Evolutionary conservation across 2,888 invertebrate species (phyloP).

Genomic region (Herminia tarsipennalis): DNA sequence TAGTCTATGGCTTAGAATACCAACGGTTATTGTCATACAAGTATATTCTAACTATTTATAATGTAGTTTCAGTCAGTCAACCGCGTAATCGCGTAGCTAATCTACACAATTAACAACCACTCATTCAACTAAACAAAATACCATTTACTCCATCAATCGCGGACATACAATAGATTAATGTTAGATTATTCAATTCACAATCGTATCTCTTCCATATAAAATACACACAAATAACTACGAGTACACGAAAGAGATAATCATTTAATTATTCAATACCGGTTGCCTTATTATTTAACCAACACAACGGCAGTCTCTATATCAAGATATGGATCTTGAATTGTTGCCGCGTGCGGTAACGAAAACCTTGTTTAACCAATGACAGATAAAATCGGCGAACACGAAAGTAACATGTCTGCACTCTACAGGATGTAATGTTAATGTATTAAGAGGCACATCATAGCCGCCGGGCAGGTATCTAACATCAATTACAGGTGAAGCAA

Average conservation of each 20-base stretch:
- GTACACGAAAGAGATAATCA: background rate
- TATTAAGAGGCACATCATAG: constrained; percentile 44
- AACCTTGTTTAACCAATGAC: constrained; percentile 45
- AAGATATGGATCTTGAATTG: constrained; percentile 35
- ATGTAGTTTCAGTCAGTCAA: no score
- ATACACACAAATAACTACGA: background rate
- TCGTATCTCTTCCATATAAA: no score
- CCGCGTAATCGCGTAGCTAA: no score
- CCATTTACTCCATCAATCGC: no score
- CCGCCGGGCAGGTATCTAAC: constrained; percentile 44
- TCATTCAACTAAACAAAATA: no score
- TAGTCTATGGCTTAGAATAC: no score
- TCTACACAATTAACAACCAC: no score
- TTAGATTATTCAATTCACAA: no score
- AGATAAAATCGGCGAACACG: constrained; percentile 47
- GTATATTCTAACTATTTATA: no score
- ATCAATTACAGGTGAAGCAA: constrained; percentile 48
- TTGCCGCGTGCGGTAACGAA: constrained; percentile 36
- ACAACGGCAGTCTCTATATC: constrained; percentile 19
- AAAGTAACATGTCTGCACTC: constrained; percentile 41
- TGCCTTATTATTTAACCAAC: constrained; percentile 13
- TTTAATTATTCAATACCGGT: constrained; percentile 22
- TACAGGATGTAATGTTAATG: constrained; percentile 42
- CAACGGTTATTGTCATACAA: no score
- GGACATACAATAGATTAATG: no score